Percentiles rank a stretch among this genome's conserved stretches.
Evolutionary conservation across 2,888 invertebrate genomes (phyloP).

Genomic region (Agriopis leucophaearia): DNA sequence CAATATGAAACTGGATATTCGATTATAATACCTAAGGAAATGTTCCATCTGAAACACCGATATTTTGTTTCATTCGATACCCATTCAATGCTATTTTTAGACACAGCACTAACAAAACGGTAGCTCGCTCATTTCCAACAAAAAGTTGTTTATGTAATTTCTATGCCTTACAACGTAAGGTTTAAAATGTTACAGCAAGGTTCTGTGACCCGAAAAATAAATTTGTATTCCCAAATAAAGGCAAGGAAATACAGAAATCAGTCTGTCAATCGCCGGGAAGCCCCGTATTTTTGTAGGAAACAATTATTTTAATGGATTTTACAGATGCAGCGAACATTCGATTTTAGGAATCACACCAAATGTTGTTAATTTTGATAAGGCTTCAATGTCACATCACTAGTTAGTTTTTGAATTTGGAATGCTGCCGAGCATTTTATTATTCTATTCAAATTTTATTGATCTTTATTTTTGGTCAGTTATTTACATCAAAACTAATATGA

Average conservation of each 20-base stretch:
- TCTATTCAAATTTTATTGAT: neutral
- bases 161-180: conserved; percentile 34
- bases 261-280: conserved; percentile 79
- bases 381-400: conserved; percentile 52
- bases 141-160: conserved; percentile 23
- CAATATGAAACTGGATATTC: conserved; percentile 50
- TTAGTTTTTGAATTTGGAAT: conserved; percentile 44
- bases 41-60: conserved; percentile 56
- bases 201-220: conserved; percentile 30
- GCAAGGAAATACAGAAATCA: conserved; percentile 73
- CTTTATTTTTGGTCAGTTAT: conserved; percentile 23
- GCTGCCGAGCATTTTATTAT: conserved; percentile 24
- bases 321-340: conserved; percentile 61
- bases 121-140: conserved; percentile 43
- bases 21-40: conserved; percentile 51
- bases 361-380: neutral
- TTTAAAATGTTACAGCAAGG: conserved; percentile 41
- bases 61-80: conserved; percentile 66
- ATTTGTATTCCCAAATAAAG: conserved; percentile 57
- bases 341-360: conserved; percentile 44
- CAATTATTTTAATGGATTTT: conserved; percentile 84
- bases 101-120: conserved; percentile 71
- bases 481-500: neutral
- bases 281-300: conserved; percentile 79
- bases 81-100: conserved; percentile 71